Percentiles rank a stretch among this genome's conserved stretches.
These are phyloP conservation scores for Diplolepis rosae DNA, from an alignment of 2,888 invertebrate genomes.

Conservation along the genomic window DNA sequence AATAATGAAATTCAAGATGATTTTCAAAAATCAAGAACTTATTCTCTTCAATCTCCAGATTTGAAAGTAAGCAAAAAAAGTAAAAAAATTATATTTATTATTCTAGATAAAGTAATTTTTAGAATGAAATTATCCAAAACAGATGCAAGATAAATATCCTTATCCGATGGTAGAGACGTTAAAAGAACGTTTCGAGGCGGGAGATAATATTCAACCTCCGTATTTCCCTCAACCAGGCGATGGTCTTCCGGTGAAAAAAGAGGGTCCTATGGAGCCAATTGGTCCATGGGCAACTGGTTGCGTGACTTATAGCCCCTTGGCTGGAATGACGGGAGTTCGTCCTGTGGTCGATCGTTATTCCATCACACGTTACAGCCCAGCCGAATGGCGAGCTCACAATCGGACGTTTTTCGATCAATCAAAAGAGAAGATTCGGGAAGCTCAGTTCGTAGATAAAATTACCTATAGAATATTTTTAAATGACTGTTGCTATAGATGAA, in stretches of 20 bases:
- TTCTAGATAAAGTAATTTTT: not conserved
- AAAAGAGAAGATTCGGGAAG: slow-evolving; percentile 75
- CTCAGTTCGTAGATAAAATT: slow-evolving; percentile 49
- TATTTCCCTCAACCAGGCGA: slow-evolving; percentile 78
- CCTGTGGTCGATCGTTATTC: slow-evolving; percentile 86
- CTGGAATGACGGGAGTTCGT: slow-evolving; percentile 82
- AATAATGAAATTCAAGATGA: slow-evolving; percentile 32
- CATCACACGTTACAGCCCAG: slow-evolving; percentile 82
- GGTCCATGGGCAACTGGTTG: slow-evolving; percentile 83
- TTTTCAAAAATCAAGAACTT: slow-evolving; percentile 30
- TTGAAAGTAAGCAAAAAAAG: not conserved
- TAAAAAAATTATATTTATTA: not conserved
- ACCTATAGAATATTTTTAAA: slow-evolving; percentile 6
- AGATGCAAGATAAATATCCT: slow-evolving; percentile 26
- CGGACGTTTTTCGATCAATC: slow-evolving; percentile 73
- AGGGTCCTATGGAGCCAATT: slow-evolving; percentile 75
- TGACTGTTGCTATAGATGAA: not conserved
- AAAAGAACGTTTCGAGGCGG: slow-evolving; percentile 37
- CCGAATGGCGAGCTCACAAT: slow-evolving; percentile 80
- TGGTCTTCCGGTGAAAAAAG: slow-evolving; percentile 67
- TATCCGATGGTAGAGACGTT: slow-evolving; percentile 43
- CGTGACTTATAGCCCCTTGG: slow-evolving; percentile 83
- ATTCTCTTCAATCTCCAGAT: not conserved
- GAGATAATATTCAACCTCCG: slow-evolving; percentile 70
- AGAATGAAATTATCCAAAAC: not conserved